Percentiles rank a stretch among this genome's conserved stretches.
Evolutionary conservation across 2,113 vertebrate genomes (phyloP).

Genomic region (Oreotragus oreotragus): DNA sequence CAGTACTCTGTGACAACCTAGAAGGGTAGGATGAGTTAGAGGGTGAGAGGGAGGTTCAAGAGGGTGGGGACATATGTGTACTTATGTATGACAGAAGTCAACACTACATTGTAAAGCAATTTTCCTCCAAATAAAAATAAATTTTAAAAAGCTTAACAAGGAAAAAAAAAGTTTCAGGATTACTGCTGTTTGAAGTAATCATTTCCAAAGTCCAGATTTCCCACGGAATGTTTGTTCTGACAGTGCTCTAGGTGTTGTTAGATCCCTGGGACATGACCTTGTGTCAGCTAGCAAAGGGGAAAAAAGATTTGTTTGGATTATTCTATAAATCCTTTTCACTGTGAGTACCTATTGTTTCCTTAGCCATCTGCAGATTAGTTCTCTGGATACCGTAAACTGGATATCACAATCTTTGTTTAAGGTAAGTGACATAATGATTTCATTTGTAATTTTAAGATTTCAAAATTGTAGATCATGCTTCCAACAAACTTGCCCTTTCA

Average conservation of each 20-base stretch:
- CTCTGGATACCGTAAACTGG: background rate
- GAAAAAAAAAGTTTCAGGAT: background rate
- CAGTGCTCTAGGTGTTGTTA: background rate
- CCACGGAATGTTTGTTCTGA: constrained; percentile 12
- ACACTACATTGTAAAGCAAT: background rate
- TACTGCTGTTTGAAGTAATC: background rate
- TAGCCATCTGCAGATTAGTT: background rate
- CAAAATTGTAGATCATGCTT: background rate
- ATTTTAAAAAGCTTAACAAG: background rate
- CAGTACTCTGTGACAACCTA: background rate
- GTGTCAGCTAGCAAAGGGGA: background rate
- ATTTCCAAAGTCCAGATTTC: constrained; percentile 41
- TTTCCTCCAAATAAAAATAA: background rate
- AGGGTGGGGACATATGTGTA: background rate
- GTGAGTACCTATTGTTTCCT: background rate
- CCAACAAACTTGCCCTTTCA: background rate
- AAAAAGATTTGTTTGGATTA: background rate
- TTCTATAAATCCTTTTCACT: background rate
- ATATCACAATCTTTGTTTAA: background rate
- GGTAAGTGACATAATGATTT: constrained; percentile 36
- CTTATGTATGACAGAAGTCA: background rate
- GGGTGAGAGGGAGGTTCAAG: background rate
- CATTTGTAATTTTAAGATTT: constrained; percentile 21
- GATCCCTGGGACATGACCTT: background rate
- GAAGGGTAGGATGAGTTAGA: background rate